A percentile compares a stretch with the other conserved stretches of the same genome.
These are phyloP conservation scores for Aphelinus certus DNA, from an alignment of 1,140 invertebrate genomes.

Conservation along the genomic window DNA sequence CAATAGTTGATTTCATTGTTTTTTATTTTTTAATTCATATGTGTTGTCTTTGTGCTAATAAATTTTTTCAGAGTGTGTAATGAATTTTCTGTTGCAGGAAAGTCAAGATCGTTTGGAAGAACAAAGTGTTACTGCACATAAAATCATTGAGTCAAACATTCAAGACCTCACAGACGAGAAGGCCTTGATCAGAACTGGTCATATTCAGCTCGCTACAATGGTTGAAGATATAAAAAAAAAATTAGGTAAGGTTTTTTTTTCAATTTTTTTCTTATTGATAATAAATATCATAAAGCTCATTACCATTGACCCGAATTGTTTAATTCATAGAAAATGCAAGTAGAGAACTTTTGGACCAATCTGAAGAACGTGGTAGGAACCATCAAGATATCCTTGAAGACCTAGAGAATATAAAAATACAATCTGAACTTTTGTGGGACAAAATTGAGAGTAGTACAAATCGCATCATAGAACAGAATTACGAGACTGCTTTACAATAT, in stretches of 20 bases:
- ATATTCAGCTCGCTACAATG: conserved; percentile 68
- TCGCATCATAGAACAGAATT: conserved; percentile 68
- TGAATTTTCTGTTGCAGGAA: conserved; percentile 50
- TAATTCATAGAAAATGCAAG: conserved; percentile 63
- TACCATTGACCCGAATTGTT: neutral
- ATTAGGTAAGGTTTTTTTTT: conserved; percentile 62
- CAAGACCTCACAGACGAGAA: conserved; percentile 70
- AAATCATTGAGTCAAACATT: conserved; percentile 68
- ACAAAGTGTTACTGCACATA: conserved; percentile 64
- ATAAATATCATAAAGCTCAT: neutral
- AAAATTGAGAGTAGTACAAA: conserved; percentile 66
- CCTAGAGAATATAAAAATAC: conserved; percentile 67
- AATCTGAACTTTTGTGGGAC: conserved; percentile 67
- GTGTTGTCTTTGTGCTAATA: neutral
- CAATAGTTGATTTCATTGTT: conserved; percentile 5
- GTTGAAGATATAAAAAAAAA: conserved; percentile 68
- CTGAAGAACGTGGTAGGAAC: conserved; percentile 61
- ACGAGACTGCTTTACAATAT: conserved; percentile 67
- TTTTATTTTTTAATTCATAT: neutral
- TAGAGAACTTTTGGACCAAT: conserved; percentile 64
- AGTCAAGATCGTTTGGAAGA: conserved; percentile 68
- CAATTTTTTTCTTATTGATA: conserved; percentile 9
- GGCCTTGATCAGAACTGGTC: conserved; percentile 69
- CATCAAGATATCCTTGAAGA: conserved; percentile 70
- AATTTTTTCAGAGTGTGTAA: conserved; percentile 2